These are phyloP conservation scores for Indri indri DNA, from an alignment of 2,113 vertebrate species.

Conservation along the genomic window DNA sequence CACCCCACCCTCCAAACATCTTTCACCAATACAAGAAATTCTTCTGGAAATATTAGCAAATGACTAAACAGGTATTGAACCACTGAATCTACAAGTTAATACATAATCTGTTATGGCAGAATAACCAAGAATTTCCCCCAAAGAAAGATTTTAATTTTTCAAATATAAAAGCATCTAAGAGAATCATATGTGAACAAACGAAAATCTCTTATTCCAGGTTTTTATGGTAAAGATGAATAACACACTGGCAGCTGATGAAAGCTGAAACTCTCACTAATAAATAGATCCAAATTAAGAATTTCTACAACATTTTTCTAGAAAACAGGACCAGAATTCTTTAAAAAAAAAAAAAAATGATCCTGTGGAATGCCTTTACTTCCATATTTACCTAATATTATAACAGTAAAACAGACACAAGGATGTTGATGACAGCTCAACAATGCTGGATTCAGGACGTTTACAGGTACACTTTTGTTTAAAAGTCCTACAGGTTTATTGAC, in stretches of 20 bases:
- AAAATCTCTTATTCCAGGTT: conserved; percentile 76
- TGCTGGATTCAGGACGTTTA: conserved; percentile 80
- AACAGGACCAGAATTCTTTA: conserved; percentile 74
- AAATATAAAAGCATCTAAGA: conserved; percentile 78
- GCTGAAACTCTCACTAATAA: conserved; percentile 83
- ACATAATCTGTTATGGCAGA: conserved; percentile 72
- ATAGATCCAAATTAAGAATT: conserved; percentile 85
- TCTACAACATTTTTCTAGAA: conserved; percentile 83
- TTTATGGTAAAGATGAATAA: conserved; percentile 75
- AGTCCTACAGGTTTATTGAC: conserved; percentile 84
- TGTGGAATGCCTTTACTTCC: conserved; percentile 78
- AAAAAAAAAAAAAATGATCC: conserved; percentile 61
- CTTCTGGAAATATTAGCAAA: conserved; percentile 80
- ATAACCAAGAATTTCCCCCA: conserved; percentile 65
- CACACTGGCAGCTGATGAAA: conserved; percentile 77
- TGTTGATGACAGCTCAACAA: conserved; percentile 76
- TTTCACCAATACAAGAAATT: conserved; percentile 73
- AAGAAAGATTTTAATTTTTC: conserved; percentile 77
- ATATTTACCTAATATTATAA: conserved; percentile 74
- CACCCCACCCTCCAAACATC: conserved; percentile 45
- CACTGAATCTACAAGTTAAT: conserved; percentile 60
- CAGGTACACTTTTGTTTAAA: conserved; percentile 72
- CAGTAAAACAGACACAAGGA: conserved; percentile 79
- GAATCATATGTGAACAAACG: conserved; percentile 75
- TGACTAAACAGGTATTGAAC: conserved; percentile 72